Conservation (phyloP, 1,140 invertebrate species). For the Platorchestia sp. region DNA sequence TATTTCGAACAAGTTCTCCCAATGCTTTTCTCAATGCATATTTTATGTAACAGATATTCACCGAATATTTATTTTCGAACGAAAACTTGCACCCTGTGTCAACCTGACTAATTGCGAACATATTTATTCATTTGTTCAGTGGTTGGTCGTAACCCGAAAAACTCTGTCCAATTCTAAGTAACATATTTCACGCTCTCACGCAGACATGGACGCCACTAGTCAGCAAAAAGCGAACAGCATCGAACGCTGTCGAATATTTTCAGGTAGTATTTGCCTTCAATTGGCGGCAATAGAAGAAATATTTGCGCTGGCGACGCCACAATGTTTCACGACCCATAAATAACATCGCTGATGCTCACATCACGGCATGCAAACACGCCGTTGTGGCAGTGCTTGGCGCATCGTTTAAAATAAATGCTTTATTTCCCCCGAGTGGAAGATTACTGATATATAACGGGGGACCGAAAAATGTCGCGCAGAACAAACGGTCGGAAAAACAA, state of each 20-base stretch:
- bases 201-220: not conserved
- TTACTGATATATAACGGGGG: not conserved
- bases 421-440: not conserved
- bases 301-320: not conserved
- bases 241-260: not conserved
- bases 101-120: not conserved
- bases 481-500: not conserved
- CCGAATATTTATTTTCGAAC: too few relatives aligned
- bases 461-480: not conserved
- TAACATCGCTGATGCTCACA: not conserved
- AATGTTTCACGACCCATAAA: not conserved
- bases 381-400: not conserved
- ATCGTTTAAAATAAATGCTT: not conserved
- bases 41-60: too few relatives aligned
- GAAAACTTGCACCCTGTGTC: not conserved
- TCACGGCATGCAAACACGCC: not conserved
- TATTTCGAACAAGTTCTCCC: too few relatives aligned
- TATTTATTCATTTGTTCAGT: not conserved
- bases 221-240: not conserved
- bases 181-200: not conserved
- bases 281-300: not conserved
- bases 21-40: too few relatives aligned
- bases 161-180: not conserved
- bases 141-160: not conserved
- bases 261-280: not conserved